These are phyloP conservation scores for Gallirallus australis DNA, from an alignment of 2,797 vertebrate genomes.

Conservation along the genomic window DNA sequence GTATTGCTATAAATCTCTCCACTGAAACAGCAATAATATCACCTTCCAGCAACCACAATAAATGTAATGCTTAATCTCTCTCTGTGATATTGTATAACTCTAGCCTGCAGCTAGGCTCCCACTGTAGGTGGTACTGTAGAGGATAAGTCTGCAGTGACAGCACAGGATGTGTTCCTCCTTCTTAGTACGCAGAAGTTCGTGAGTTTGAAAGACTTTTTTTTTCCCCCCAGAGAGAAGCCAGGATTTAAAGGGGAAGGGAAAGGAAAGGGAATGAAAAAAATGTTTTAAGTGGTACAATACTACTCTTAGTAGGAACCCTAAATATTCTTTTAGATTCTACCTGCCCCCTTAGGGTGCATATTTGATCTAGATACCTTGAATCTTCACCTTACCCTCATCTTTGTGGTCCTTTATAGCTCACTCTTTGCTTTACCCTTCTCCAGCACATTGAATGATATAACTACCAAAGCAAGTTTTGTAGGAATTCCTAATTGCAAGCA, in stretches of 20 bases:
- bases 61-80: constrained; percentile 71
- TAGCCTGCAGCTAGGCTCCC: constrained; percentile 49
- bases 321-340: neutral
- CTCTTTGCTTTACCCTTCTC: neutral
- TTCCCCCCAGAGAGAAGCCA: neutral
- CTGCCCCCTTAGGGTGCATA: neutral
- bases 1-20: constrained; percentile 71
- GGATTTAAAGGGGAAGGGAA: constrained; percentile 12
- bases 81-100: constrained; percentile 60
- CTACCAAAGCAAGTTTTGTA: neutral
- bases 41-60: constrained; percentile 69
- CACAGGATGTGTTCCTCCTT: neutral
- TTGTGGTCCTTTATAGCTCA: neutral
- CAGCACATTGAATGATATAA: neutral
- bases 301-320: neutral
- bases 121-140: constrained; percentile 32
- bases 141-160: constrained; percentile 33
- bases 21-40: constrained; percentile 63
- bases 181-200: neutral
- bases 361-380: neutral
- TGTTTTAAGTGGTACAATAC: neutral
- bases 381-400: neutral
- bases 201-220: neutral
- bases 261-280: neutral
- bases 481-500: neutral